A percentile compares a stretch with the other conserved stretches of the same genome.
Evolutionary conservation across 2,888 invertebrate genomes (phyloP).

Genomic region (Conops quadrifasciatus): DNA sequence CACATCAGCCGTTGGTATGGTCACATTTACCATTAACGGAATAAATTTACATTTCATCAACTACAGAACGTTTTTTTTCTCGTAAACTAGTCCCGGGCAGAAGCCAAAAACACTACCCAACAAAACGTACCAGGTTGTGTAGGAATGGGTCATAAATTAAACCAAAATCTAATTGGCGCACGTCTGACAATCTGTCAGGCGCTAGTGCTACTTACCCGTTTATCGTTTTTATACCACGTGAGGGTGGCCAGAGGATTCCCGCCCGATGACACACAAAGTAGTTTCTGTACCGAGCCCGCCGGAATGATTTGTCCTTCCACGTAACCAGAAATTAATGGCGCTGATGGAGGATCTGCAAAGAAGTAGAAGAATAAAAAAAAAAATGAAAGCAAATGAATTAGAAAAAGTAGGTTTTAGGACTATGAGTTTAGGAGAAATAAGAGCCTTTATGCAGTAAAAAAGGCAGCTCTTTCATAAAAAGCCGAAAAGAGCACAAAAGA

Average conservation of each 20-base stretch:
- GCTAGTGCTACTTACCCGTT: slow-evolving; percentile 73
- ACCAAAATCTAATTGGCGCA: slow-evolving; percentile 33
- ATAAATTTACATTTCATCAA: slow-evolving; percentile 38
- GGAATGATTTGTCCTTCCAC: slow-evolving; percentile 81
- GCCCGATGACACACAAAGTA: slow-evolving; percentile 91
- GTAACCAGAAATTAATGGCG: slow-evolving; percentile 91
- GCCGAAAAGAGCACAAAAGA: neutral
- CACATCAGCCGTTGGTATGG: too few species aligned
- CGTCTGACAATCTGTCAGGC: neutral
- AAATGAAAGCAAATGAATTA: slow-evolving; percentile 7
- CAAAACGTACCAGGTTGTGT: neutral
- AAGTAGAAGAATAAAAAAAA: slow-evolving; percentile 38
- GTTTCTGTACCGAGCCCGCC: slow-evolving; percentile 84
- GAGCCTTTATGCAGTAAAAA: neutral
- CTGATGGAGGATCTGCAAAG: slow-evolving; percentile 88
- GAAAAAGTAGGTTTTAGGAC: too few species aligned
- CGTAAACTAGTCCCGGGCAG: too few species aligned
- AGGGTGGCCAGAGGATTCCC: slow-evolving; percentile 94
- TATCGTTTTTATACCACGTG: slow-evolving; percentile 94
- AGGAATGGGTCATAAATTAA: slow-evolving; percentile 26
- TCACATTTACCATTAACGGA: slow-evolving; percentile 9
- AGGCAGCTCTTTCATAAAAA: neutral
- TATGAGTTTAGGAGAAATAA: too few species aligned
- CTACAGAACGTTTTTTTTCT: slow-evolving; percentile 10
- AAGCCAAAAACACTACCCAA: too few species aligned